These are phyloP conservation scores for Fundulus diaphanus DNA, from an alignment of 2,797 vertebrate genomes.

Conservation along the genomic window DNA sequence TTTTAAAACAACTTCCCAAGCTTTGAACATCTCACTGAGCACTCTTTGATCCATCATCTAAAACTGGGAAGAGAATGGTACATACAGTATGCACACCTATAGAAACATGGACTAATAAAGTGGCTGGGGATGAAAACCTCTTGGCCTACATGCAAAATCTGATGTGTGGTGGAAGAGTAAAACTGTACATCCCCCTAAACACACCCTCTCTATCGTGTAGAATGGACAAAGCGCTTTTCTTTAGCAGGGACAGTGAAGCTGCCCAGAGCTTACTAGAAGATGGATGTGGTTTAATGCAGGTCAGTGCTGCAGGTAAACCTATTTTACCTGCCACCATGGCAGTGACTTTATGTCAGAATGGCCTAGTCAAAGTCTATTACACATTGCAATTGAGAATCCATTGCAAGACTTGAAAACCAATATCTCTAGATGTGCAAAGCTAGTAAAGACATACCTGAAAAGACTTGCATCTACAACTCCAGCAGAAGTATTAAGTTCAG, in stretches of 20 bases:
- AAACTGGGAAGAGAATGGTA: no score
- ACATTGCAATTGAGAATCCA: no score
- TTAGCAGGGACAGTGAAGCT: neutral
- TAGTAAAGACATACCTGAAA: no score
- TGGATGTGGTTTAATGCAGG: neutral
- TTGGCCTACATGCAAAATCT: neutral
- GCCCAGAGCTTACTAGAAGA: neutral
- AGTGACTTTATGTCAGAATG: neutral
- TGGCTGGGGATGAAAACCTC: no score
- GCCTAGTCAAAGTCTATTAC: neutral
- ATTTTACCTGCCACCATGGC: neutral
- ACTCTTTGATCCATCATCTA: no score
- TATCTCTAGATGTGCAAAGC: no score
- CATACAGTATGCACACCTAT: no score
- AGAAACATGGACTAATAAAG: no score
- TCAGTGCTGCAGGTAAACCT: neutral
- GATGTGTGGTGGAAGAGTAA: neutral
- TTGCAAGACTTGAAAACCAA: no score
- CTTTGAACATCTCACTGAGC: no score
- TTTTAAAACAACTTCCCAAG: neutral
- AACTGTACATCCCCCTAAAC: neutral
- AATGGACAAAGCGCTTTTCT: neutral
- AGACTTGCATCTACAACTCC: neutral
- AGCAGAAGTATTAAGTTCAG: no score
- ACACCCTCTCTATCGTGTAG: neutral